Conservation (phyloP, 2,797 vertebrate species). For the Sphenopsis melanotis region DNA sequence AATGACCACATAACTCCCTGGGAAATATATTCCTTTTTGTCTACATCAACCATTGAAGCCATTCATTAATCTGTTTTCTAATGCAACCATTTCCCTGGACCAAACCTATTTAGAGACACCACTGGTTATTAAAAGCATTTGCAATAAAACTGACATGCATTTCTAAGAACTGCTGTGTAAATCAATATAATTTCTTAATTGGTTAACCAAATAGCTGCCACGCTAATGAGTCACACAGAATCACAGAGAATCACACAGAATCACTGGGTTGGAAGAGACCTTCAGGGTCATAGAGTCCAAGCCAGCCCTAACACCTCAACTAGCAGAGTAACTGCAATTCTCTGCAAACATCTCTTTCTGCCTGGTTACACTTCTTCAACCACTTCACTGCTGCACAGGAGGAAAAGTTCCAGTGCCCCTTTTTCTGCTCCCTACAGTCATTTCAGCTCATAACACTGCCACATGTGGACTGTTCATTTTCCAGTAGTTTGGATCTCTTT, state of each 20-base stretch:
- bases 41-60: background rate
- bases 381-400: background rate
- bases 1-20: background rate
- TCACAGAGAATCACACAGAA: background rate
- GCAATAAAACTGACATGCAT: background rate
- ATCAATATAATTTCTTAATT: constrained; percentile 24
- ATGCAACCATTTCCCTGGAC: background rate
- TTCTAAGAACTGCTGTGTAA: background rate
- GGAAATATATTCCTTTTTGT: background rate
- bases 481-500: background rate
- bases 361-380: background rate
- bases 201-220: constrained; percentile 3
- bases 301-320: background rate
- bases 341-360: background rate
- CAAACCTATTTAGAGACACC: background rate
- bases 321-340: background rate
- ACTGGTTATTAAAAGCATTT: background rate
- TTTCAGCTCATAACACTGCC: background rate
- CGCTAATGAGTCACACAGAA: background rate
- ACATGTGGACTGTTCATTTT: background rate
- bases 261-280: background rate
- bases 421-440: background rate
- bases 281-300: background rate
- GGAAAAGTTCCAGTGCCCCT: background rate
- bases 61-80: background rate